Evolutionary conservation across 2,888 invertebrate genomes (phyloP).

Genomic region (Troides aeacus): DNA sequence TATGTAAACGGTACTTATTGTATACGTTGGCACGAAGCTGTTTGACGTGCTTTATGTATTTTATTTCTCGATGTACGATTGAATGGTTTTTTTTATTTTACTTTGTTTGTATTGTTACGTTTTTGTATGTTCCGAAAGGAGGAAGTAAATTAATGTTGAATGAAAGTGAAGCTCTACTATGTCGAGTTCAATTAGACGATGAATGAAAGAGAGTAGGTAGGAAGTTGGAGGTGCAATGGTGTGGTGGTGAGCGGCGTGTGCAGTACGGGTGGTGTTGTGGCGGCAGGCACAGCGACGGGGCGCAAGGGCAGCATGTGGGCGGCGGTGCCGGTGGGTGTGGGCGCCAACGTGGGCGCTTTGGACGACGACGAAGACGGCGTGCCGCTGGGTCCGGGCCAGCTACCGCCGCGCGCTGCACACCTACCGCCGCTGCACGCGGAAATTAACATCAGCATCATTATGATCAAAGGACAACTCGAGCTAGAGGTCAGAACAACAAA

Average conservation of each 20-base stretch:
- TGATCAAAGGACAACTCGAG: constrained; percentile 95
- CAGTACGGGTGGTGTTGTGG: constrained; percentile 45
- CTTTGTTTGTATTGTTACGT: constrained; percentile 48
- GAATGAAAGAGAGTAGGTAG: constrained; percentile 18
- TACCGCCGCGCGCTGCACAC: constrained; percentile 87
- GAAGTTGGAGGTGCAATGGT: constrained; percentile 31
- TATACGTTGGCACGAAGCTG: constrained; percentile 77
- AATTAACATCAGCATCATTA: constrained; percentile 91
- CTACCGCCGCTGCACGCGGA: constrained; percentile 87
- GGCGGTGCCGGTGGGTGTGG: constrained; percentile 71
- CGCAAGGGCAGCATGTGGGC: constrained; percentile 80
- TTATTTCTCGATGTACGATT: constrained; percentile 67
- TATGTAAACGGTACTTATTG: constrained; percentile 61
- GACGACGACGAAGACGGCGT: constrained; percentile 74
- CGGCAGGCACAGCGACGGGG: constrained; percentile 75
- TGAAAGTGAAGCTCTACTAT: constrained; percentile 34
- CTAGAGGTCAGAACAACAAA: constrained; percentile 82
- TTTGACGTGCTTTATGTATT: constrained; percentile 78
- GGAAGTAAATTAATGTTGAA: constrained; percentile 9
- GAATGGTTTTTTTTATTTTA: constrained; percentile 68
- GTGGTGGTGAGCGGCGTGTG: constrained; percentile 39
- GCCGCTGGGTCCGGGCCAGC: constrained; percentile 89
- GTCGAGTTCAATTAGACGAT: constrained; percentile 16
- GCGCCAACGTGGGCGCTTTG: constrained; percentile 49
- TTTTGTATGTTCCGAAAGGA: constrained; percentile 19